Evolutionary conservation across 1,140 invertebrate species (phyloP).

Genomic region (Formica selysi): DNA sequence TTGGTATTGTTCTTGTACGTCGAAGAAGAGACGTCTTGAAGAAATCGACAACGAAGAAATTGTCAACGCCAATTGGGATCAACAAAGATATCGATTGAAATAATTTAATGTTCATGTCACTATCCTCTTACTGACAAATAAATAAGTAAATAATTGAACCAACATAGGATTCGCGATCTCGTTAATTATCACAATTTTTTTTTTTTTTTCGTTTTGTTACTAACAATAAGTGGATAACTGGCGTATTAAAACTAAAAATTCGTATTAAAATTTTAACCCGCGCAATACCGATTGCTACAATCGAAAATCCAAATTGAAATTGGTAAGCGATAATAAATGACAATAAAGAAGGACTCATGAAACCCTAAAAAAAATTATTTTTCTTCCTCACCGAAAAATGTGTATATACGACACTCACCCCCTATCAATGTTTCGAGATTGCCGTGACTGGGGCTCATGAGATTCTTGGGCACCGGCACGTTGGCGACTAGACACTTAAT

Average conservation of each 20-base stretch:
- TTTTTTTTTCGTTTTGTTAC: no score
- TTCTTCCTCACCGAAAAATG: not conserved
- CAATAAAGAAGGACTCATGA: no score
- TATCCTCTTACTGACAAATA: not conserved
- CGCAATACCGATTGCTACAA: no score
- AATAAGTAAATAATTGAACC: no score
- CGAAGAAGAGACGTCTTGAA: not conserved
- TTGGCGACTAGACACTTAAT: slow-evolving; percentile 90
- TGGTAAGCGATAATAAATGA: no score
- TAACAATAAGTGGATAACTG: no score
- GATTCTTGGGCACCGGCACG: slow-evolving; percentile 86
- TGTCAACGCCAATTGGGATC: no score
- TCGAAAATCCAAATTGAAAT: no score
- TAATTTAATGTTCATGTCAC: not conserved
- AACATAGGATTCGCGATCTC: not conserved
- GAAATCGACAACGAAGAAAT: not conserved
- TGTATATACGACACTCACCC: slow-evolving; percentile 73
- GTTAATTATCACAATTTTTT: not conserved
- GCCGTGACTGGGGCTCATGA: slow-evolving; percentile 82
- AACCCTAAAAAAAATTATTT: no score
- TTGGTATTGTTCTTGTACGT: not conserved
- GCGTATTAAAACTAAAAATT: no score
- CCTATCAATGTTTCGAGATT: slow-evolving; percentile 81
- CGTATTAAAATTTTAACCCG: no score
- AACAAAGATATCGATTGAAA: not conserved